Evolutionary conservation across 1,140 invertebrate species (phyloP).

Genomic region (Cydia fagiglandana): DNA sequence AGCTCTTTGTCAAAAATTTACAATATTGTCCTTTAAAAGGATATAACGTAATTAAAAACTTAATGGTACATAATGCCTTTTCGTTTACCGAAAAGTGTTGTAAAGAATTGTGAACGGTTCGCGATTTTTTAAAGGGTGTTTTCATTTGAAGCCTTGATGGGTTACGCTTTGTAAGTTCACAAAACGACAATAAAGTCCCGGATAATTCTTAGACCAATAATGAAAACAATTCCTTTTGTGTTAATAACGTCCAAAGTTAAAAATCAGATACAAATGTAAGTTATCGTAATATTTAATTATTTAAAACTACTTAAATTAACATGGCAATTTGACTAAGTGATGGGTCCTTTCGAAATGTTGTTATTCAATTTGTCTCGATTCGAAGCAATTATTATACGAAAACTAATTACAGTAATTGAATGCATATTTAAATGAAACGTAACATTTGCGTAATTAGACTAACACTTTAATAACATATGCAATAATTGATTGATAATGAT

Average conservation of each 20-base stretch:
- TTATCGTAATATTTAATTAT: too few relatives aligned
- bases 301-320: not conserved
- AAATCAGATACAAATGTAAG: too few relatives aligned
- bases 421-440: not conserved
- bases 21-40: not conserved
- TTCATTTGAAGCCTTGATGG: not conserved
- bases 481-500: not conserved
- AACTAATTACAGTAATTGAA: not conserved
- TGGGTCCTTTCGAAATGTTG: slow-evolving; percentile 4
- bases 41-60: not conserved
- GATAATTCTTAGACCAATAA: not conserved
- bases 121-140: not conserved
- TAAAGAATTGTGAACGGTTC: not conserved
- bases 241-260: not conserved
- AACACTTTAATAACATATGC: not conserved
- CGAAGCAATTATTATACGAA: not conserved
- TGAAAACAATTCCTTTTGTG: not conserved
- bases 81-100: not conserved
- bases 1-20: not conserved
- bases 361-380: not conserved
- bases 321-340: not conserved
- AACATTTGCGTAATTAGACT: slow-evolving; percentile 4
- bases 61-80: not conserved
- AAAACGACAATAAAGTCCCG: not conserved
- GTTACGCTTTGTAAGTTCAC: too few relatives aligned